Base-by-base conservation (phyloP, 2,113 vertebrate species). In the Stigmatopora argus region DNA sequence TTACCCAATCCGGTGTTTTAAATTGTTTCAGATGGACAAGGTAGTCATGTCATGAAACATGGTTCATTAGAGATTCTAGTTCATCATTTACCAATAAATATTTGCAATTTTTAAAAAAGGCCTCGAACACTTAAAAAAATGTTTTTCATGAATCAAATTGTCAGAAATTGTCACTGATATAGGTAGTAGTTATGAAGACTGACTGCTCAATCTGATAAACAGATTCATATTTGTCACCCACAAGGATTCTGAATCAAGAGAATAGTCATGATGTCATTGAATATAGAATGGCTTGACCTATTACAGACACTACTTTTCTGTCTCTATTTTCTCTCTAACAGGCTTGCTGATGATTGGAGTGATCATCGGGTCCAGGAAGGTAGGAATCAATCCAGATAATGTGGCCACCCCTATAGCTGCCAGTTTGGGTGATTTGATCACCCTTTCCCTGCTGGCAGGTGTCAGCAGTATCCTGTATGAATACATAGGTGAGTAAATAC, bases 351-450 rank as follows among this genome's bases (percentile, higher is more conserved):
- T 97, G 95, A 91, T 96, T 7, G 94, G 91, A 0, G 93, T 98
- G 56, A 94, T 99, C 76, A 88, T 95, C 0, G 92, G 92, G 41
- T 94, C 97, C 55, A 92, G 93, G 78, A 96, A 93, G 72, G 81
- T 97, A 46, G 93, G 96, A 61, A 92, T 99, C 79, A 99, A 98
- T 85, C 97, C 97, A 0, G 97, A 99, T 89, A 99, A 99, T 18
- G 91, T 99, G 0, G 96, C 97, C 75, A 98, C 97, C 0, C 97
- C 97, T 45, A 94, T 98, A 15, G 97, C 97, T 2, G 96, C 97
- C n/a, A 97, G 94, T 80, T 93, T 99, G 34, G 97, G 97, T 13
- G 96, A 99, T 81, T 70, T 99, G 69, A 93, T 97, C 87, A 97
- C 96, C 0, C 87, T 98, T 71, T 95, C 94, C 21, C 88, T 98